Evolutionary conservation across 2,797 vertebrate species (phyloP).

Genomic region (Fistularia tabacaria): DNA sequence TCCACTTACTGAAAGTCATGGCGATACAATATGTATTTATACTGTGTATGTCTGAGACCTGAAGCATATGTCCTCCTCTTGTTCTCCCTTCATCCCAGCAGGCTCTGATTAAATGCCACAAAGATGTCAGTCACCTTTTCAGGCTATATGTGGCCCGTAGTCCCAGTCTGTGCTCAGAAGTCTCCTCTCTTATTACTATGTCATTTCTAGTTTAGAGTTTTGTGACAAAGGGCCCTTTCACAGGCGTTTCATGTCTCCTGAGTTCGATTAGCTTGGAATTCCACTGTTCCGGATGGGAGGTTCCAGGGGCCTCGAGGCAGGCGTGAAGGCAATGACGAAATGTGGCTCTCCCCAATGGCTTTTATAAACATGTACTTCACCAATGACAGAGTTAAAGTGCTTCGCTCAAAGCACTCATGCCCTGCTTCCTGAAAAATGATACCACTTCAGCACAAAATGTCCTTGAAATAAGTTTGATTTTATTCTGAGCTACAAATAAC

Average conservation of each 20-base stretch:
- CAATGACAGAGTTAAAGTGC: slow-evolving; percentile 48
- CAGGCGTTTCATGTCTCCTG: slow-evolving; percentile 52
- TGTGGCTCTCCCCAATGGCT: slow-evolving; percentile 1
- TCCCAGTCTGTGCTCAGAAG: slow-evolving; percentile 37
- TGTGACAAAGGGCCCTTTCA: slow-evolving; percentile 66
- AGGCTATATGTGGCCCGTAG: slow-evolving; percentile 28
- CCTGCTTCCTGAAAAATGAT: slow-evolving; percentile 32
- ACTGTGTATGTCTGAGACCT: slow-evolving; percentile 15
- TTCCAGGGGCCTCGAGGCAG: slow-evolving; percentile 50
- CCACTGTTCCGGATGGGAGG: slow-evolving; percentile 63
- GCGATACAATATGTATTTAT: slow-evolving; percentile 9
- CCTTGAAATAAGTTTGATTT: slow-evolving; percentile 37
- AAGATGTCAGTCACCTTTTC: slow-evolving; percentile 55
- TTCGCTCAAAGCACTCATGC: slow-evolving; percentile 29
- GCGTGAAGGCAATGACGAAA: slow-evolving; percentile 46
- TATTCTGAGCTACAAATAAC: slow-evolving; percentile 4
- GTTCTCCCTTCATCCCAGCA: slow-evolving; percentile 29
- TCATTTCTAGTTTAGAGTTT: slow-evolving; percentile 59
- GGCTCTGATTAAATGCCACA: slow-evolving; percentile 48
- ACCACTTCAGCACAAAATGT: slow-evolving; percentile 11
- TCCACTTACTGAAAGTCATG: slow-evolving; percentile 1
- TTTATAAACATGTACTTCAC: slow-evolving; percentile 32
- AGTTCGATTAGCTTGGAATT: slow-evolving; percentile 73
- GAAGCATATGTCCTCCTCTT: slow-evolving; percentile 24
- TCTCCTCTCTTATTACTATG: slow-evolving; percentile 62